Percentiles rank a stretch among this genome's conserved stretches.
phyloP scores from a whole-genome alignment of 1,140 invertebrate genomes.

The Calosoma granatense region DNA sequence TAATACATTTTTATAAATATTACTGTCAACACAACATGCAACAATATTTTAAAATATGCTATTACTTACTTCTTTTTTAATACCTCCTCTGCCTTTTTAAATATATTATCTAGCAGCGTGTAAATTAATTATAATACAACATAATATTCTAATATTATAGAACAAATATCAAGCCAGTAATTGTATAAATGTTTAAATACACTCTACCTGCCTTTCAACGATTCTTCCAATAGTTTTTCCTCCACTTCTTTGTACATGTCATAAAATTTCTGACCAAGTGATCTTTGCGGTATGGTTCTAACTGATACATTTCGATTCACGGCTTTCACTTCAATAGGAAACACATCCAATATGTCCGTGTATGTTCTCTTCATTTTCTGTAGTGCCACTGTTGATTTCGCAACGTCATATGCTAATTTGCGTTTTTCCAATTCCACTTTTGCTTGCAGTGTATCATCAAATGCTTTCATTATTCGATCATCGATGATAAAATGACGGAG shows the following conservation, averaged over 20 bases:
- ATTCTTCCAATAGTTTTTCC: constrained; percentile 42
- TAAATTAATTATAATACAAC: no score
- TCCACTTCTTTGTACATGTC: constrained; percentile 43
- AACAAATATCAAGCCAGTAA: no score
- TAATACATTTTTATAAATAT: constrained; percentile 15
- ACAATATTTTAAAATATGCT: constrained; percentile 15
- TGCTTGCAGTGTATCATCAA: background rate
- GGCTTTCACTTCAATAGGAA: constrained; percentile 49
- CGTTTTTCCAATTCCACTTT: constrained; percentile 12
- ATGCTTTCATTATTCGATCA: background rate
- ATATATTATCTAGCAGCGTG: background rate
- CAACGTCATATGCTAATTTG: constrained; percentile 47
- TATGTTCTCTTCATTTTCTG: constrained; percentile 62
- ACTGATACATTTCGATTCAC: constrained; percentile 42
- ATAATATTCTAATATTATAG: no score
- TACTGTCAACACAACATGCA: no score
- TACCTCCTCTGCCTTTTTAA: background rate
- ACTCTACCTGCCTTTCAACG: constrained; percentile 38
- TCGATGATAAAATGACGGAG: background rate
- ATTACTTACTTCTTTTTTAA: background rate
- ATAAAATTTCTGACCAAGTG: constrained; percentile 45
- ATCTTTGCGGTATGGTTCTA: constrained; percentile 49
- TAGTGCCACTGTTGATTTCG: constrained; percentile 55
- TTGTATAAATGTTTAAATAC: no score
- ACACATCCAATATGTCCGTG: constrained; percentile 51